Percentiles rank a stretch among this genome's conserved stretches.
These are phyloP conservation scores for Acrocephalus arundinaceus DNA, from an alignment of 2,113 vertebrate genomes.

Conservation along the genomic window DNA sequence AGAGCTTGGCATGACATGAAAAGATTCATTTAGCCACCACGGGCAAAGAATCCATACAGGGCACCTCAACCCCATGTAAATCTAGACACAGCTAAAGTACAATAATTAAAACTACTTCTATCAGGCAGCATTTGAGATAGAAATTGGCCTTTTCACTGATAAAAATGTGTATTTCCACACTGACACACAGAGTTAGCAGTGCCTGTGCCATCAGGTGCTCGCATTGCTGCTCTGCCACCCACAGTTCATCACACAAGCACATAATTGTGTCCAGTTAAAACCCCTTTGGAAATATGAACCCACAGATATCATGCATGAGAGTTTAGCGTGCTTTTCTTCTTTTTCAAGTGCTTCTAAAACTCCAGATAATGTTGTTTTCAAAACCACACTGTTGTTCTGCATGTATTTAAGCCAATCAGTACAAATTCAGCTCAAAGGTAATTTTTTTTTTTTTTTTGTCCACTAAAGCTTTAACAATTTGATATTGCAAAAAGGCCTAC, in stretches of 20 bases:
- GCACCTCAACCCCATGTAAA: background rate
- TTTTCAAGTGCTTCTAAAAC: background rate
- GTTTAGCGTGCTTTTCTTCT: background rate
- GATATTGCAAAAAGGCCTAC: background rate
- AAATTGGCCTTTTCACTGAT: background rate
- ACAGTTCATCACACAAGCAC: background rate
- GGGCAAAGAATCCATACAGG: background rate
- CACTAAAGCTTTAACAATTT: background rate
- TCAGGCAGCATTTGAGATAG: background rate
- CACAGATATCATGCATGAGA: background rate
- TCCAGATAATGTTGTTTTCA: background rate
- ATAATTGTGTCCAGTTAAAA: background rate
- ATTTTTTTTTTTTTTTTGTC: background rate
- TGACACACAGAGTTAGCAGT: background rate
- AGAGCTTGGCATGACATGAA: background rate
- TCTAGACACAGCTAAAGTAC: background rate
- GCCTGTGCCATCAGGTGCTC: background rate
- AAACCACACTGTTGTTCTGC: background rate
- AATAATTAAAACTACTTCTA: background rate
- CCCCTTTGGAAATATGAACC: background rate
- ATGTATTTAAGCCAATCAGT: background rate
- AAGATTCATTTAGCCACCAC: background rate
- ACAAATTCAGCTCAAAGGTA: background rate
- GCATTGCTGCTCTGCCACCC: background rate
- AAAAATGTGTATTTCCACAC: accelerated